Conservation (phyloP, 2,888 invertebrate species). For the Drosophila engyochracea region DNA sequence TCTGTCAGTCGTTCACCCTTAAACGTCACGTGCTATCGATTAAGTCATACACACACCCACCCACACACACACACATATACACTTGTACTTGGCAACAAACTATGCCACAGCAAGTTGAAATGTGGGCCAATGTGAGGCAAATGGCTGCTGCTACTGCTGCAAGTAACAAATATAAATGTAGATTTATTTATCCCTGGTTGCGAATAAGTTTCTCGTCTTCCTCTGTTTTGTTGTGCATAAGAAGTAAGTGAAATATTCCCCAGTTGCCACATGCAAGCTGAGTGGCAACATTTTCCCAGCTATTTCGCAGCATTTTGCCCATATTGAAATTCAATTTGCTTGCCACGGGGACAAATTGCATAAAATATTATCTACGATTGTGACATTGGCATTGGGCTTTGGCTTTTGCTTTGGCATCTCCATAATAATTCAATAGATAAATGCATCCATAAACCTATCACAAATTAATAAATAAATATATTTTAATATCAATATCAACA, state of each 20-base stretch:
- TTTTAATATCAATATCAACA: slow-evolving; percentile 38
- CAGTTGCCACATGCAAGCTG: slow-evolving; percentile 12
- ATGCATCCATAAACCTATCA: slow-evolving; percentile 47
- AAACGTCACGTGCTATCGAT: slow-evolving; percentile 83
- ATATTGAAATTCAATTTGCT: slow-evolving; percentile 68
- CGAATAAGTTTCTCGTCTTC: slow-evolving; percentile 4
- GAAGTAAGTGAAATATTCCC: slow-evolving; percentile 42
- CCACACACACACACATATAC: slow-evolving; percentile 13
- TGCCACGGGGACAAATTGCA: slow-evolving; percentile 42
- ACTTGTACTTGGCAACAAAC: slow-evolving; percentile 17
- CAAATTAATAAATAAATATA: slow-evolving; percentile 27
- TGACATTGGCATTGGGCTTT: slow-evolving; percentile 14
- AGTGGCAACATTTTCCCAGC: slow-evolving; percentile 34
- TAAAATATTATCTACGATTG: slow-evolving; percentile 49
- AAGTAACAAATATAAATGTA: slow-evolving; percentile 52
- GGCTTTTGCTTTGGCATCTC: background rate
- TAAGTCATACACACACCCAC: slow-evolving; percentile 49
- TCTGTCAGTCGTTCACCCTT: slow-evolving; percentile 83
- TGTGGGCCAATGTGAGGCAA: slow-evolving; percentile 56
- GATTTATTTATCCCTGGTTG: slow-evolving; percentile 64
- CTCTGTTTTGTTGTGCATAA: slow-evolving; percentile 17
- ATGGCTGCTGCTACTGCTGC: slow-evolving; percentile 5
- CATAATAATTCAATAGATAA: slow-evolving; percentile 56
- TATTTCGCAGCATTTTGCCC: slow-evolving; percentile 19
- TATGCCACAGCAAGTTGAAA: slow-evolving; percentile 26